Evolutionary conservation across 2,797 vertebrate species (phyloP).

Genomic region (Heterohyrax brucei): DNA sequence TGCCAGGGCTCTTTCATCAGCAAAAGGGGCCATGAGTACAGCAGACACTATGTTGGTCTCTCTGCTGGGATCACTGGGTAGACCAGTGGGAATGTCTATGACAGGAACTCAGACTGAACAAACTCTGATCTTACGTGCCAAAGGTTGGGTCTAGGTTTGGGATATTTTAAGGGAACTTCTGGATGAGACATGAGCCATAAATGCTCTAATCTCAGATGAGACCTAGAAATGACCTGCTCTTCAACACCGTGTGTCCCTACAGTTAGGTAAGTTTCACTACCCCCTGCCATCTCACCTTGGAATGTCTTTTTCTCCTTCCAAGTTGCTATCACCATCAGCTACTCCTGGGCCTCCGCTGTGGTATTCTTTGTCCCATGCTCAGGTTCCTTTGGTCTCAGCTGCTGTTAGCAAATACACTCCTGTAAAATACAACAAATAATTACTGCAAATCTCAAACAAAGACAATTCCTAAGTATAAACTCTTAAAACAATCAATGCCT

Average conservation of each 20-base stretch:
- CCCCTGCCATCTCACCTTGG: background rate
- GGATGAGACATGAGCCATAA: slow-evolving; percentile 1
- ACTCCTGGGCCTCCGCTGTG: background rate
- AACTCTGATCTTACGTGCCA: background rate
- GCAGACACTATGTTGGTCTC: background rate
- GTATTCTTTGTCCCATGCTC: background rate
- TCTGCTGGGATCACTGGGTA: background rate
- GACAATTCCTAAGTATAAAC: slow-evolving; percentile 43
- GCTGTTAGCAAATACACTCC: background rate
- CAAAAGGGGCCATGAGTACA: background rate
- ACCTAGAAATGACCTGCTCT: background rate
- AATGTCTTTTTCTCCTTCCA: background rate
- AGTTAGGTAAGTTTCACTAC: background rate
- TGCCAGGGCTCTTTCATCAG: background rate
- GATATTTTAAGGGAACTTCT: background rate
- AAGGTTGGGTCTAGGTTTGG: background rate
- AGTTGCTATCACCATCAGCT: background rate
- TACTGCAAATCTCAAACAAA: slow-evolving; percentile 24
- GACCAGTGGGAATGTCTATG: too few species aligned
- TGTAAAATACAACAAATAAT: background rate
- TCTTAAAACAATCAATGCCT: slow-evolving; percentile 27
- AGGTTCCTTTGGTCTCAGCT: background rate
- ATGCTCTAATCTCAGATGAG: background rate
- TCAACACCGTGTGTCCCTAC: background rate
- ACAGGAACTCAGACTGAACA: background rate